Evolutionary conservation across 2,888 invertebrate genomes (phyloP), one percentile per base, ranked within the genome.

Genomic region (Acrocera orbiculus): DNA sequence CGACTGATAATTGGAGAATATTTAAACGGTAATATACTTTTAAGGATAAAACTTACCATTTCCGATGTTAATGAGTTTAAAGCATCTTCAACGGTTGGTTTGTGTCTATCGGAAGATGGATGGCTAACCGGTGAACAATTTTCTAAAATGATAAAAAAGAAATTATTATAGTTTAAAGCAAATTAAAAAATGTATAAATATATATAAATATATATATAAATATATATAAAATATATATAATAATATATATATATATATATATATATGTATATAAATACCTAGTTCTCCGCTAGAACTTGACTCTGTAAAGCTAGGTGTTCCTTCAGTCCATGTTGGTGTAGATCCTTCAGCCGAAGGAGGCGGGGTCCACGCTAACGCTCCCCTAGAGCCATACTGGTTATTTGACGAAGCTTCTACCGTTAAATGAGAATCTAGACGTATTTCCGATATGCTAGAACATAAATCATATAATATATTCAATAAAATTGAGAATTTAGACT

Each of bases 301-400:
- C 61, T 92, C 89, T 24, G 93, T 93, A 64, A 89, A 93, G 57
- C 90, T 90, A 39, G 93, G 93, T 46, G 93, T 93, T 50, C 93
- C 93, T 66, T 93, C 93, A 30, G 93, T 93, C 85, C 92, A 93
- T 27, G 93, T 93, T n/a, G 93, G 92, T 24, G 93, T 93, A 6
- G 82, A 82, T 25, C 85, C 85, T 59, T 86, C 83, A 35, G 80
- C 79, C 28, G 82, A 82, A 30, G 80, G 76, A 2, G 83, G 83
- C 16, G 82, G 83, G 13, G 83, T 83, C 83, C 83, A 85, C 43
- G 61, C 57, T 41, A 61, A 44, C 20, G 58, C 61, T 36, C 61
- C 61, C 30, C 60, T 50, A 22, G 73, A 71, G 47, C 70, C 53
- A 45, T 60, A 60, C 36, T 65, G 64, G 46, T 65, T 66, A 44